Base-by-base conservation (phyloP, 2,797 vertebrate genomes). In the Toxotes lorentzi region DNA sequence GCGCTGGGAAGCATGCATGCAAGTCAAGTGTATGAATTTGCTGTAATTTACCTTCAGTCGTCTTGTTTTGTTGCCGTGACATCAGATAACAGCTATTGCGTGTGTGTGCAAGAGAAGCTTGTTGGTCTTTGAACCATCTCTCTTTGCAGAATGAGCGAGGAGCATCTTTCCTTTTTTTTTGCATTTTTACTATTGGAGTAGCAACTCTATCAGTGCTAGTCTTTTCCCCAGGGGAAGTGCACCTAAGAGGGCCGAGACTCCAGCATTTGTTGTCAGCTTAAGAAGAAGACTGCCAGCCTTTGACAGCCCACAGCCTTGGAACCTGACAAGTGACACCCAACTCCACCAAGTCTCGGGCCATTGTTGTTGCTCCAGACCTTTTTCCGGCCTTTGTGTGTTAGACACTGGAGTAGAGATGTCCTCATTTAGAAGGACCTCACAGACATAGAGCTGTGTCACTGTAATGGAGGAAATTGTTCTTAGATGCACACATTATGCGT, bases 41-140 rank as follows among this genome's bases (percentile, higher is more conserved):
- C 69, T 43, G 47, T 88, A 78, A 86, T 92, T 88, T 86, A 79
- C 63, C 76, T 16, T 56, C 30, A 24, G 57, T 80, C 71, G 34
- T 79, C 66, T 61, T 65, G 35, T 71, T 82, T 53, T 66, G 34
- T 53, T 66, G 34, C n/a, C 70, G 79, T 57, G 51, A 78, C 61
- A 69, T 65, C 16, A 76, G 61, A 32, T 60, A 71, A 76, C 56
- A 73, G 62, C 51, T 62, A 11, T 24, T 34, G 19, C 70, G 61
- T 75, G 14, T 12, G 8, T 40, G 56, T 2, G 24, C 34, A 32
- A 41, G 12, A 12, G 57, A 61, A 61, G 24, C 38, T 61, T 69
- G 7, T 11, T 62, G 59, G 59, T 12, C 4, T 81, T 73, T 70
- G 30, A 73, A 67, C 54, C 58, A 13, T 64, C 3, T 50, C 27